Base-by-base conservation (phyloP, 2,113 vertebrate genomes). In the Phylloscopus whistleri region DNA sequence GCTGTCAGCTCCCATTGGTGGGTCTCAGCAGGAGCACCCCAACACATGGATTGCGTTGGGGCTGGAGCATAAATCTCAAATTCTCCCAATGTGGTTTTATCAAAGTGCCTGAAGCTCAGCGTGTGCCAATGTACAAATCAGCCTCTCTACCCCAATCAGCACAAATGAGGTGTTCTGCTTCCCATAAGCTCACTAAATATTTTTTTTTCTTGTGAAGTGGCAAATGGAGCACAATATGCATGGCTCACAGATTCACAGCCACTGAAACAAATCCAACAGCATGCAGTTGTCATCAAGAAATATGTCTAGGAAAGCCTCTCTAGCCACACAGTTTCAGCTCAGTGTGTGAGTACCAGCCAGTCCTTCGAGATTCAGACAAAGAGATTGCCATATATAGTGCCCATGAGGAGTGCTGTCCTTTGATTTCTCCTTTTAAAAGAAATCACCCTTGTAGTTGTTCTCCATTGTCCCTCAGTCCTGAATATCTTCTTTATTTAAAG, bases 251-350 rank as follows among this genome's bases (percentile, higher is more conserved):
- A 90, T 90, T 94, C 89, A 52, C 86, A 92, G 85, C 27, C 70
- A 59, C 84, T 81, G 84, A 95, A 93, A 95, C 86, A 85, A 92
- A 92, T 95, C 89, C 92, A 95, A 75, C 80, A 94, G 89, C 80
- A 85, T 79, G 92, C 81, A 92, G 69, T 79, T 94, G 89, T 97
- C 94, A 94, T 91, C 89, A 37, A 89, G 96, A 96, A 97, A 93
- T 92, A 84, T 69, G 62, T 87, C 77, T 79, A 93, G 89, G 94
- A 91, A 93, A 96, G 58, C 84, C 90, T 95, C 94, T 89, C 21
- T 26, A 89, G 84, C 84, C 86, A 27, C 2, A 14, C 86, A 52
- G 84, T 69, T 93, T 87, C 95, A 84, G 93, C 90, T 82, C 86
- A 89, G 89, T 77, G 4, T 58, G 83, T 49, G 52, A 53, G 58